Evolutionary conservation across 2,888 invertebrate genomes (phyloP), one percentile per base, ranked within the genome.

Genomic region (Hirtodrosophila trivittata): DNA sequence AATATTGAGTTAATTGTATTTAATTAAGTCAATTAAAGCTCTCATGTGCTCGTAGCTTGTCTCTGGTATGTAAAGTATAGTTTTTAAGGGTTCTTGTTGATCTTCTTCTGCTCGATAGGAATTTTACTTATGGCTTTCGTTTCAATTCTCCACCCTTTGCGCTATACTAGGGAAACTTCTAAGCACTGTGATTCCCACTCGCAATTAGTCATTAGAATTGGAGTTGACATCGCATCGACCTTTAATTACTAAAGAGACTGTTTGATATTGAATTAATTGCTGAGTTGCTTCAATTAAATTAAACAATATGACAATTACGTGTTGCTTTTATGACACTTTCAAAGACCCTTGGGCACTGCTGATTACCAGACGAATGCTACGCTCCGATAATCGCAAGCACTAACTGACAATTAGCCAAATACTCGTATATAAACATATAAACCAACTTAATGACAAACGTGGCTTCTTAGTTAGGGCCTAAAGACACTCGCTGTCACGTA

Each of bases 301-400:
- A 5, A 42, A 42, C 33, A 38, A 56, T 67, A 38, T 52, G 55
- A 55, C 42, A 57, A 67, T 64, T 75, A 82, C 73, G 77, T 81
- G 81, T 47, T 46, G 41, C 18, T 39, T 46, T 58, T 49, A 65
- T 68, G 60, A 54, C 46, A 42, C 6, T 10, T 7, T 18, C 3
- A 26, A 37, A 5, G 13, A 21, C 50, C 50, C 37, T 35, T 30
- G 18, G 14, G 1, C 6, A 41, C 7, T 16, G 1, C 6, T 4
- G n/a, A 39, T 42, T 25, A 14, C 5, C 14, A 33, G 25, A 46
- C 54, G 28, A 13, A 41, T 18, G 38, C 51, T 33, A 35, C 45
- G 58, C 55, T 43, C 37, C 47, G 77, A 82, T 82, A 72, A 77
- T 77, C 82, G 66, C 56, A 30, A 63, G 5, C 82, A 82, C 82